These are phyloP conservation scores for Macrosoma leucophasiata DNA, from an alignment of 2,888 invertebrate genomes.

Conservation along the genomic window DNA sequence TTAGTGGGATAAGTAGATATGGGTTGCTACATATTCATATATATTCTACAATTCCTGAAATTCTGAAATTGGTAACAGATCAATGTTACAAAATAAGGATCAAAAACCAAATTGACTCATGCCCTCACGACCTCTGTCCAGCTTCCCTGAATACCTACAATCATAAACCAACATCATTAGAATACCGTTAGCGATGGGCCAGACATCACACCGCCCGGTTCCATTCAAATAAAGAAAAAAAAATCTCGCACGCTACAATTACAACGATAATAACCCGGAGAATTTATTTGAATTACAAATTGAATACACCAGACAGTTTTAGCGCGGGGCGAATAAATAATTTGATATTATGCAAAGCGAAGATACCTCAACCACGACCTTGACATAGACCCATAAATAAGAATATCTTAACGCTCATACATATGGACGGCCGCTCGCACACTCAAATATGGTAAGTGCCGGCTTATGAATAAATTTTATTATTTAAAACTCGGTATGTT, in stretches of 20 bases:
- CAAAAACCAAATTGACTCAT: too few species aligned
- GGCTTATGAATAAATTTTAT: slow-evolving; percentile 75
- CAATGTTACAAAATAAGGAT: too few species aligned
- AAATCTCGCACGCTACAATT: slow-evolving; percentile 60
- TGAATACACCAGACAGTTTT: slow-evolving; percentile 63
- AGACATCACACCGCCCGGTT: slow-evolving; percentile 8
- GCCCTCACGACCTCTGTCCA: too few species aligned
- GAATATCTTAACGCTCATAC: slow-evolving; percentile 74
- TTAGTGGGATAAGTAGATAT: too few species aligned
- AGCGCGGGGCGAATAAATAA: slow-evolving; percentile 71
- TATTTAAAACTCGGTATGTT: slow-evolving; percentile 74
- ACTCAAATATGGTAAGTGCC: slow-evolving; percentile 73
- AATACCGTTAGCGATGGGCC: too few species aligned
- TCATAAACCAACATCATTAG: too few species aligned
- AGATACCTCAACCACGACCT: slow-evolving; percentile 67
- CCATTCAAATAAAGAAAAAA: slow-evolving; percentile 45
- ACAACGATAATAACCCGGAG: slow-evolving; percentile 57
- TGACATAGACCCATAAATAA: slow-evolving; percentile 74
- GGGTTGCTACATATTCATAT: too few species aligned
- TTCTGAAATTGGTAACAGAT: too few species aligned
- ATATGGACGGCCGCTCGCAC: slow-evolving; percentile 70
- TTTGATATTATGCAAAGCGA: slow-evolving; percentile 73
- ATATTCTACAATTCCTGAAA: too few species aligned
- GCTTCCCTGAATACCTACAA: too few species aligned
- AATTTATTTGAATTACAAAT: slow-evolving; percentile 74